These are phyloP conservation scores for Gorsachius magnificus DNA, from an alignment of 2,797 vertebrate species.

Conservation along the genomic window DNA sequence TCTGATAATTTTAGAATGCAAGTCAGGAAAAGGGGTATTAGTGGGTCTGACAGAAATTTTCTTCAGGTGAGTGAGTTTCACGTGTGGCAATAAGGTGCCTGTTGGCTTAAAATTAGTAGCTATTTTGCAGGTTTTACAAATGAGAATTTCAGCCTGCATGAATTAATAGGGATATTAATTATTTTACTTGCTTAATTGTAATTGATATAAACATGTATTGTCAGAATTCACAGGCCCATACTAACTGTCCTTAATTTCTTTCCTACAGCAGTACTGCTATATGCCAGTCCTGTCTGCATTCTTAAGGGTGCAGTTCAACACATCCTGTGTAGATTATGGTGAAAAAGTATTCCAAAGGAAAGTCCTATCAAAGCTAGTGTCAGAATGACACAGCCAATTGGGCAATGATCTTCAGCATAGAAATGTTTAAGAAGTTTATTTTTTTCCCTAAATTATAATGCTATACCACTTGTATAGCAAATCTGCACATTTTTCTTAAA, in stretches of 20 bases:
- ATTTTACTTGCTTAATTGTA: slow-evolving; percentile 88
- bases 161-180: slow-evolving; percentile 80
- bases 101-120: slow-evolving; percentile 72
- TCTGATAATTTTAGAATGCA: slow-evolving; percentile 75
- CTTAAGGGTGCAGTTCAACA: slow-evolving; percentile 99
- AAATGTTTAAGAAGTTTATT: slow-evolving; percentile 76
- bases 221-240: slow-evolving; percentile 99
- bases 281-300: slow-evolving; percentile 99
- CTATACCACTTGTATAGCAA: slow-evolving; percentile 77
- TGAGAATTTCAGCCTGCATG: slow-evolving; percentile 83
- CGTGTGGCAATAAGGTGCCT: slow-evolving; percentile 72
- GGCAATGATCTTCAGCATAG: slow-evolving; percentile 83
- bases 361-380: slow-evolving; percentile 88
- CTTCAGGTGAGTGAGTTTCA: slow-evolving; percentile 78
- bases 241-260: slow-evolving; percentile 99
- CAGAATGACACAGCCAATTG: slow-evolving; percentile 85
- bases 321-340: slow-evolving; percentile 99
- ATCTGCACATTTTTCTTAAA: slow-evolving; percentile 71
- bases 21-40: slow-evolving; percentile 76
- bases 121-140: slow-evolving; percentile 79
- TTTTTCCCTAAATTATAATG: slow-evolving; percentile 68
- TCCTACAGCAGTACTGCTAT: slow-evolving; percentile 99
- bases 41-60: slow-evolving; percentile 77
- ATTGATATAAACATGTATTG: slow-evolving; percentile 92
- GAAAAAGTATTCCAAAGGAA: slow-evolving; percentile 91